Conservation (phyloP, 2,797 vertebrate genomes). For the Ctenopoma kingsleyae region DNA sequence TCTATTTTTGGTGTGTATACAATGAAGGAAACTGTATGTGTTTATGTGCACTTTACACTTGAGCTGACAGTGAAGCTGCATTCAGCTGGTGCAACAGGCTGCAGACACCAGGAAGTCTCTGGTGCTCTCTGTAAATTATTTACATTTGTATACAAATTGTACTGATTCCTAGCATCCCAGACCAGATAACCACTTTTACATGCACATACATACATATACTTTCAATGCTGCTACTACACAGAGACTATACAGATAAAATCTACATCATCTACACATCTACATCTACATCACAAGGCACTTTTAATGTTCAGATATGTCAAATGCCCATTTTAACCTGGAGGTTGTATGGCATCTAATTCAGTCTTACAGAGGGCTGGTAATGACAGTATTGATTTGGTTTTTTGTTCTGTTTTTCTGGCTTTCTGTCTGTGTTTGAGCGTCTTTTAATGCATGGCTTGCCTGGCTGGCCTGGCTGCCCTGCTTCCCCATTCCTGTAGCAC, state of each 20-base stretch:
- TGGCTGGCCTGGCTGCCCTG: no score
- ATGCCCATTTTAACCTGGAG: constrained; percentile 59
- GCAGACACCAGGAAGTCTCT: neutral
- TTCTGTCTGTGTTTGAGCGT: constrained; percentile 33
- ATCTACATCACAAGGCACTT: constrained; percentile 63
- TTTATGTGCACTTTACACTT: no score
- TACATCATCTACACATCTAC: constrained; percentile 75
- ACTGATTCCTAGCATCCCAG: neutral
- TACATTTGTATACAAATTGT: neutral
- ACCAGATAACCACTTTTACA: no score
- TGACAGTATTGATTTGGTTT: constrained; percentile 79
- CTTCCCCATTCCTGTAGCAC: neutral
- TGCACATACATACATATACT: no score
- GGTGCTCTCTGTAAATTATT: neutral
- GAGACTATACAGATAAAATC: constrained; percentile 31
- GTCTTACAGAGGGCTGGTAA: constrained; percentile 70
- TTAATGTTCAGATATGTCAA: constrained; percentile 75
- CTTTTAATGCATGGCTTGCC: constrained; percentile 35
- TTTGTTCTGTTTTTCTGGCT: constrained; percentile 37
- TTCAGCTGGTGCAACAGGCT: neutral
- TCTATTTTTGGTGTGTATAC: no score
- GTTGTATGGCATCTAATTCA: constrained; percentile 81
- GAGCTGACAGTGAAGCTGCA: no score
- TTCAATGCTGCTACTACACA: neutral
- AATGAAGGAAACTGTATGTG: no score